Evolutionary conservation across 2,797 vertebrate species (phyloP).

Genomic region (Sarcophilus harrisii): DNA sequence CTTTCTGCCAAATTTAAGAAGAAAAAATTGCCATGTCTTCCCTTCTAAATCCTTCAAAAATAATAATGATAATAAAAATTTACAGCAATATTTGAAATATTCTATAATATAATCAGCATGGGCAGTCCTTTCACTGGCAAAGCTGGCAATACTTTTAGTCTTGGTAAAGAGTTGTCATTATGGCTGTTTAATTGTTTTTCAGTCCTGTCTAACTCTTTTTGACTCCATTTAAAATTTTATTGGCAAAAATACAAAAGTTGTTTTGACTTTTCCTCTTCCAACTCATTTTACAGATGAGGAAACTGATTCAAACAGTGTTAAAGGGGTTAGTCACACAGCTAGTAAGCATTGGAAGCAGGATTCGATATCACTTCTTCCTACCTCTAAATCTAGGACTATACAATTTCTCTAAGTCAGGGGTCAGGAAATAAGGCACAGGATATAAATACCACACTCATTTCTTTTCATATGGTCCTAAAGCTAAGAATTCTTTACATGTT

Average conservation of each 20-base stretch:
- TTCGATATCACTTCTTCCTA: neutral
- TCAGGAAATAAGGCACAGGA: too few species aligned
- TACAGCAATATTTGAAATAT: neutral
- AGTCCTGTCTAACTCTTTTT: neutral
- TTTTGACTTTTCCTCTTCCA: neutral
- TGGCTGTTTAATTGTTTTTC: neutral
- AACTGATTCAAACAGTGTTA: neutral
- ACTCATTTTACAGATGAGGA: neutral
- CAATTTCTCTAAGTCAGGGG: too few species aligned
- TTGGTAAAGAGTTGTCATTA: neutral
- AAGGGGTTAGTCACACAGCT: neutral
- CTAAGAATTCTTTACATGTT: too few species aligned
- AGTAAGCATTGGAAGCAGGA: neutral
- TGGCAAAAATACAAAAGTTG: neutral
- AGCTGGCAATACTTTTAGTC: neutral
- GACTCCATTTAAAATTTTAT: neutral
- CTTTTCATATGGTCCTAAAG: too few species aligned
- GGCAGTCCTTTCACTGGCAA: neutral
- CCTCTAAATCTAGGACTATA: neutral
- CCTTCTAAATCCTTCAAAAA: neutral
- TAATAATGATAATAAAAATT: neutral
- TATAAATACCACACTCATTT: too few species aligned
- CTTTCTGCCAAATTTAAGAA: neutral
- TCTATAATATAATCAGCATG: neutral
- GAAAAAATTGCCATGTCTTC: neutral